Evolutionary conservation across 2,888 invertebrate genomes (phyloP).

Genomic region (Protophormia terraenovae): DNA sequence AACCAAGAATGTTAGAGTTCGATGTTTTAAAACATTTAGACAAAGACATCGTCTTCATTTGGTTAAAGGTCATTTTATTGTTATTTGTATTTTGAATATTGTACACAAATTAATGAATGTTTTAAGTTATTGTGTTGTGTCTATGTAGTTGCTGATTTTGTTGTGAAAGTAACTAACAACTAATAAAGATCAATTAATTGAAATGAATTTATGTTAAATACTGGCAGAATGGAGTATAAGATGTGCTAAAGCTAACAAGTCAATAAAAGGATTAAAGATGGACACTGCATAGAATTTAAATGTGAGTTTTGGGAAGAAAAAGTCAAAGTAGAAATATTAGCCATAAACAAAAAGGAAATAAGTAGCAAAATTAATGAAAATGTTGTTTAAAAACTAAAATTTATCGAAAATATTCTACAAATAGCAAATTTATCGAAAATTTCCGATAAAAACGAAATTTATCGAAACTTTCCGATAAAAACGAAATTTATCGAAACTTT

Average conservation of each 20-base stretch:
- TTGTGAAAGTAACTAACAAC: slow-evolving; percentile 15
- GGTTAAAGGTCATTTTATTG: slow-evolving; percentile 19
- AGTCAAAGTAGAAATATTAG: no score
- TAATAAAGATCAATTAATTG: slow-evolving; percentile 51
- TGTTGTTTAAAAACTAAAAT: no score
- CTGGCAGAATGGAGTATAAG: background rate
- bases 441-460: no score
- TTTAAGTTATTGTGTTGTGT: slow-evolving; percentile 4
- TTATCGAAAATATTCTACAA: no score
- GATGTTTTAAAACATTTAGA: no score
- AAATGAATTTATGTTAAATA: background rate
- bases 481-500: no score
- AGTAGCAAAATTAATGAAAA: no score
- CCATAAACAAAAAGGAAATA: no score
- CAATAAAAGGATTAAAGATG: slow-evolving; percentile 3
- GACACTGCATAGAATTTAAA: background rate
- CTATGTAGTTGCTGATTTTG: background rate
- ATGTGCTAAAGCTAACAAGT: slow-evolving; percentile 8
- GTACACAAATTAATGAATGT: slow-evolving; percentile 28
- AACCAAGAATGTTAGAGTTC: background rate
- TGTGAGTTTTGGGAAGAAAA: background rate
- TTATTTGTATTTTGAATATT: slow-evolving; percentile 27
- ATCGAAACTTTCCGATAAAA: no score
- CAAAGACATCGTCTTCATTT: slow-evolving; percentile 11
- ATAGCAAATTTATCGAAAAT: no score